These are phyloP conservation scores for Exephanes ischioxanthus DNA, from an alignment of 2,888 invertebrate genomes.

Conservation along the genomic window DNA sequence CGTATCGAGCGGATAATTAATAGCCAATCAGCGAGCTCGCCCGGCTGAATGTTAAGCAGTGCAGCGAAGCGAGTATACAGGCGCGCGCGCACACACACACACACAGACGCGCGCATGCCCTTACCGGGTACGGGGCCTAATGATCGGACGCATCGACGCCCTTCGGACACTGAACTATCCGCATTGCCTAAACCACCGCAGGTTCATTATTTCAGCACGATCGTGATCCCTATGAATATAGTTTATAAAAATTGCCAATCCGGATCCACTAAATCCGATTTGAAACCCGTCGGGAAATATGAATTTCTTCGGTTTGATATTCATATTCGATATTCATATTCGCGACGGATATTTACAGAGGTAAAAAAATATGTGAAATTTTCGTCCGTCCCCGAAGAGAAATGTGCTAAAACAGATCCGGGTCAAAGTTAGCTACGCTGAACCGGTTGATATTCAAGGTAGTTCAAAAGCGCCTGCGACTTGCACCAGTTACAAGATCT, in stretches of 20 bases:
- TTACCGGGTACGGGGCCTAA: conserved; percentile 45
- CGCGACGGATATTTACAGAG: not conserved
- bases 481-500: not conserved
- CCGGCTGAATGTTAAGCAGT: conserved; percentile 80
- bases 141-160: conserved; percentile 63
- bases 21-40: conserved; percentile 81
- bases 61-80: conserved; percentile 45
- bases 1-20: conserved; percentile 81
- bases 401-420: not conserved
- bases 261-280: not conserved
- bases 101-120: conserved; percentile 23
- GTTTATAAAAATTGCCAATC: not conserved
- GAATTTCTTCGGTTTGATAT: not conserved
- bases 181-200: conserved; percentile 14
- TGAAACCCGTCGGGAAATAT: not conserved
- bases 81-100: conserved; percentile 20
- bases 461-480: not conserved
- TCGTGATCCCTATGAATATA: conserved; percentile 1
- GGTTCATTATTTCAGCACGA: conserved; percentile 22
- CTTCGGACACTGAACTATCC: conserved; percentile 47
- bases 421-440: not conserved
- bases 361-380: not conserved
- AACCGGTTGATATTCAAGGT: not conserved
- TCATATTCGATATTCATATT: not conserved
- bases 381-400: not conserved